These are phyloP conservation scores for Vanessa atalanta DNA, from an alignment of 1,140 invertebrate genomes.

Conservation along the genomic window DNA sequence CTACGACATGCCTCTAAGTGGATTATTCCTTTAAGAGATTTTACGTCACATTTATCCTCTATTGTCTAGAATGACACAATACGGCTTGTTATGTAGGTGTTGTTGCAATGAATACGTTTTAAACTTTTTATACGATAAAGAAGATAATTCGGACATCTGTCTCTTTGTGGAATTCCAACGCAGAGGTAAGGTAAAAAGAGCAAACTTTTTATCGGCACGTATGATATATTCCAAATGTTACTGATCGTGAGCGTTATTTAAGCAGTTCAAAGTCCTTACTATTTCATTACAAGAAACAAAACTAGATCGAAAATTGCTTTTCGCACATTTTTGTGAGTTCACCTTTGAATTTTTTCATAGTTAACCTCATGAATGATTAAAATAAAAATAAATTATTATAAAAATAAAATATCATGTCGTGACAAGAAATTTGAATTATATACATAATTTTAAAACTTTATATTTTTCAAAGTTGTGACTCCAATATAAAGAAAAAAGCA, in stretches of 20 bases:
- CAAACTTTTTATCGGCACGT: constrained; percentile 31
- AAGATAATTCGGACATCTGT: constrained; percentile 67
- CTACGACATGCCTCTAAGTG: constrained; percentile 77
- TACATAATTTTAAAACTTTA: too few species aligned
- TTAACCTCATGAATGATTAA: too few species aligned
- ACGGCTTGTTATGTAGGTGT: constrained; percentile 75
- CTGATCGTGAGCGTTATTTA: not conserved
- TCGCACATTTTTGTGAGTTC: too few species aligned
- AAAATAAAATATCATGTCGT: too few species aligned
- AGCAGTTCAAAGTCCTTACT: not conserved
- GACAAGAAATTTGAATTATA: too few species aligned
- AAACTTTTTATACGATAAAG: constrained; percentile 62
- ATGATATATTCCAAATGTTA: not conserved
- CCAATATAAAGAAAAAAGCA: too few species aligned
- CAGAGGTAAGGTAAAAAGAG: constrained; percentile 48
- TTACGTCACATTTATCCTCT: constrained; percentile 72
- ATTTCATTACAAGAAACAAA: too few species aligned
- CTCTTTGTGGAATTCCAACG: constrained; percentile 55
- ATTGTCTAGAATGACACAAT: constrained; percentile 69
- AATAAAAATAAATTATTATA: too few species aligned
- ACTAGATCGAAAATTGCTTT: too few species aligned
- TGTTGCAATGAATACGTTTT: constrained; percentile 67
- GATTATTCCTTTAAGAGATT: constrained; percentile 74
- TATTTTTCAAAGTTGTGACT: too few species aligned
- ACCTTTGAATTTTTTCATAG: too few species aligned